These are phyloP conservation scores for Pterois miles DNA, from an alignment of 2,797 vertebrate species.

Conservation along the genomic window DNA sequence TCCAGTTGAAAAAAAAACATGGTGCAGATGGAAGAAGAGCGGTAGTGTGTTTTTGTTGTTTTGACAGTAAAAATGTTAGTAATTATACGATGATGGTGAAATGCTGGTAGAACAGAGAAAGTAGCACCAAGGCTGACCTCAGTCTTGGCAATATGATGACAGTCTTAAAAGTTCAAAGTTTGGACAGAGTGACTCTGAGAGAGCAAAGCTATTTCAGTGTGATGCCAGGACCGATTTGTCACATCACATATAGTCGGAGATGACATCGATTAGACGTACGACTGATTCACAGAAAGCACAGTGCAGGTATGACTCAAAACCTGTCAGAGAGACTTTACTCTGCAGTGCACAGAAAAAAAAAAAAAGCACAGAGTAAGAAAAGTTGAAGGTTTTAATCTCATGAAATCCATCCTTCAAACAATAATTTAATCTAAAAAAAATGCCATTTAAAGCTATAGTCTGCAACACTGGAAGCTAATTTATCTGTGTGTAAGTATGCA, in stretches of 20 bases:
- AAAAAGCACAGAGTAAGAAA: slow-evolving; percentile 20
- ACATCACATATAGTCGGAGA: slow-evolving; percentile 25
- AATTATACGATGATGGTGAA: slow-evolving; percentile 11
- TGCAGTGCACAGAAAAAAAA: not conserved
- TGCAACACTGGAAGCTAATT: slow-evolving; percentile 35
- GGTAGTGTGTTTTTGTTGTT: not conserved
- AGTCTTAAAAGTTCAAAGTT: slow-evolving; percentile 23
- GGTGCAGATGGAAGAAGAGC: not conserved
- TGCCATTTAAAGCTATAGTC: slow-evolving; percentile 31
- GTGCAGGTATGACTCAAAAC: slow-evolving; percentile 43
- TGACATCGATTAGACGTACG: slow-evolving; percentile 25
- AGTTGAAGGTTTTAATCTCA: slow-evolving; percentile 1
- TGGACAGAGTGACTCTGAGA: slow-evolving; percentile 37
- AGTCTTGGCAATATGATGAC: slow-evolving; percentile 19
- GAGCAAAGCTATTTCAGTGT: slow-evolving; percentile 51
- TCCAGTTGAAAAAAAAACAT: not conserved
- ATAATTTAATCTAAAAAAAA: slow-evolving; percentile 42
- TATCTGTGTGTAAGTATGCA: slow-evolving; percentile 29
- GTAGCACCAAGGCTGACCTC: slow-evolving; percentile 10
- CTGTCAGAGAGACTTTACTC: slow-evolving; percentile 27
- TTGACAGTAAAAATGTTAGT: slow-evolving; percentile 22
- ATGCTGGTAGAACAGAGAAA: slow-evolving; percentile 18
- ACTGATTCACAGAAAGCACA: slow-evolving; percentile 49
- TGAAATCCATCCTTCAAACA: slow-evolving; percentile 27
- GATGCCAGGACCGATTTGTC: slow-evolving; percentile 63